Evolutionary conservation across 2,113 vertebrate genomes (phyloP).

Genomic region (Apteryx mantelli): DNA sequence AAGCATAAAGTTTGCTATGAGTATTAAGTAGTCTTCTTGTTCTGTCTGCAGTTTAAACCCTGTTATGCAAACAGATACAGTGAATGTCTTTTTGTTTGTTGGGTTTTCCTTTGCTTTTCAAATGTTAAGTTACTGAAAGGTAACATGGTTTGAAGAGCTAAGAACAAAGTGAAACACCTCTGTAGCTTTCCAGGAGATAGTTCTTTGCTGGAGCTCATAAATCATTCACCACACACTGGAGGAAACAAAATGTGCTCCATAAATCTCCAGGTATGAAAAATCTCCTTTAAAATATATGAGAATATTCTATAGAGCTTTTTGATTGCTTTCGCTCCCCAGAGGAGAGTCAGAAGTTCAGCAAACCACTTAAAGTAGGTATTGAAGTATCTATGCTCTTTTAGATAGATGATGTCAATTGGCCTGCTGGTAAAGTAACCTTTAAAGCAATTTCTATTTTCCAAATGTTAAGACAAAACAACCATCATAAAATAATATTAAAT

Average conservation of each 20-base stretch:
- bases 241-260: conserved; percentile 1
- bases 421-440: neutral
- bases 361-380: neutral
- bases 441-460: conserved; percentile 6
- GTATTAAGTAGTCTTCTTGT: neutral
- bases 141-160: neutral
- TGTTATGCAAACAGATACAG: neutral
- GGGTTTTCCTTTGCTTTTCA: neutral
- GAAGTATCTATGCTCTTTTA: conserved; percentile 16
- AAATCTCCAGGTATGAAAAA: conserved; percentile 34
- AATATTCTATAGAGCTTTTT: conserved; percentile 21
- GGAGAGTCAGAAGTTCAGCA: neutral
- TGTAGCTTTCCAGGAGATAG: neutral
- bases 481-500: conserved; percentile 21
- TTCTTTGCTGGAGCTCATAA: neutral
- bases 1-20: neutral
- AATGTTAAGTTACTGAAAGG: conserved; percentile 11
- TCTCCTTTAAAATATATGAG: neutral
- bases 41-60: neutral
- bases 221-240: neutral
- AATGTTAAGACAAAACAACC: conserved; percentile 9
- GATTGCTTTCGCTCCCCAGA: neutral
- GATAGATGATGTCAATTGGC: neutral
- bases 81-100: neutral
- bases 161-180: neutral